Evolutionary conservation across 2,113 vertebrate genomes (phyloP).

Genomic region (Rhinoptilus africanus): DNA sequence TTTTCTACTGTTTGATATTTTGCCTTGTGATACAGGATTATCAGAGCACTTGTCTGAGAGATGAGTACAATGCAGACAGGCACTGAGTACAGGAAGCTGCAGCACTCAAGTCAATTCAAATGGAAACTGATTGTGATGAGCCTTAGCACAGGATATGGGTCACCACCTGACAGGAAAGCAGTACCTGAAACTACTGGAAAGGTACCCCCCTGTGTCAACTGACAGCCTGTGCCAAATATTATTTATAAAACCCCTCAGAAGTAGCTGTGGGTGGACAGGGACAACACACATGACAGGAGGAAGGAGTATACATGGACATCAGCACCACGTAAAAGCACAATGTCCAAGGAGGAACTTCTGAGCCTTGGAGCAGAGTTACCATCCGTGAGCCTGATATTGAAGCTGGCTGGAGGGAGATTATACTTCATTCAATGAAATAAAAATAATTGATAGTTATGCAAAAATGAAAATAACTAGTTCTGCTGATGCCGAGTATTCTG

Average conservation of each 20-base stretch:
- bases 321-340: neutral
- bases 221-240: accelerated
- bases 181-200: neutral
- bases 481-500: neutral
- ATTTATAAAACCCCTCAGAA: neutral
- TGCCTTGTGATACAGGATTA: neutral
- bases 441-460: neutral
- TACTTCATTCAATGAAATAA: neutral
- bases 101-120: neutral
- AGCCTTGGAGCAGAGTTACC: neutral
- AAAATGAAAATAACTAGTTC: neutral
- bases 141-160: neutral
- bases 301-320: neutral
- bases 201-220: neutral
- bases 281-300: neutral
- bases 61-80: neutral
- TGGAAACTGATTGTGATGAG: neutral
- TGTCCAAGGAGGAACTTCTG: neutral
- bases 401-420: neutral
- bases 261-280: accelerated
- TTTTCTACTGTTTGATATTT: neutral
- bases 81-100: neutral
- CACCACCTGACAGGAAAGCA: neutral
- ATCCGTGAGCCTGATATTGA: neutral
- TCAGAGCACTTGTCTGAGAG: neutral